These are phyloP conservation scores for Thalpophila matura DNA, from an alignment of 2,888 invertebrate genomes.

Conservation along the genomic window DNA sequence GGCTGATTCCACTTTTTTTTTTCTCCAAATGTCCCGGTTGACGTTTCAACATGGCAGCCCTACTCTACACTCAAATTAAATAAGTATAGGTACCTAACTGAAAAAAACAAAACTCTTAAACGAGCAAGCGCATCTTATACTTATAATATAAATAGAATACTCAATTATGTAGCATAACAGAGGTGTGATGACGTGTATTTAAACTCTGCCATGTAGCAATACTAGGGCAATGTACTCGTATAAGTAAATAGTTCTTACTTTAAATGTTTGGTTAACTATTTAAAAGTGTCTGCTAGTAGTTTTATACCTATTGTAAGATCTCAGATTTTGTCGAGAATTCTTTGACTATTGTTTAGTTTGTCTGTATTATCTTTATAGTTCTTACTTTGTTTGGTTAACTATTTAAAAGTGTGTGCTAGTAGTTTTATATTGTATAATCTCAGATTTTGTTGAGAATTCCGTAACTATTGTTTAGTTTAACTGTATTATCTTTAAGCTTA, in stretches of 20 bases:
- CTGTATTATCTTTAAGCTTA: not conserved
- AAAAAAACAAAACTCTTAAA: no score
- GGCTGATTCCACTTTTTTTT: no score
- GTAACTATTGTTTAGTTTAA: not conserved
- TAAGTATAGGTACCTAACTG: no score
- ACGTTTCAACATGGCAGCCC: no score
- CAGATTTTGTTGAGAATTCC: not conserved
- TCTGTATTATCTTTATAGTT: not conserved
- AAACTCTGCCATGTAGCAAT: conserved; percentile 12
- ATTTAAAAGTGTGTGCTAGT: conserved; percentile 2
- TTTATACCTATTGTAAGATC: not conserved
- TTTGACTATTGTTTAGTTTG: not conserved
- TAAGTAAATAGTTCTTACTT: not conserved
- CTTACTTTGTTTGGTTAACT: not conserved
- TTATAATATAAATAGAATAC: no score
- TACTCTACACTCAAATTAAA: no score
- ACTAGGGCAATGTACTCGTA: conserved; percentile 4
- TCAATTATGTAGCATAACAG: no score
- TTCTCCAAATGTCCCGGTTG: no score
- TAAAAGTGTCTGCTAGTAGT: not conserved
- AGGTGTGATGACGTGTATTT: not conserved
- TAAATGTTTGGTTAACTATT: not conserved
- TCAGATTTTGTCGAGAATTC: not conserved
- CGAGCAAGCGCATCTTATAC: no score
- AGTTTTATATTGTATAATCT: not conserved